These are phyloP conservation scores for Tokudaia tokunoshimensis DNA, from an alignment of 2,797 vertebrate genomes.

Conservation along the genomic window DNA sequence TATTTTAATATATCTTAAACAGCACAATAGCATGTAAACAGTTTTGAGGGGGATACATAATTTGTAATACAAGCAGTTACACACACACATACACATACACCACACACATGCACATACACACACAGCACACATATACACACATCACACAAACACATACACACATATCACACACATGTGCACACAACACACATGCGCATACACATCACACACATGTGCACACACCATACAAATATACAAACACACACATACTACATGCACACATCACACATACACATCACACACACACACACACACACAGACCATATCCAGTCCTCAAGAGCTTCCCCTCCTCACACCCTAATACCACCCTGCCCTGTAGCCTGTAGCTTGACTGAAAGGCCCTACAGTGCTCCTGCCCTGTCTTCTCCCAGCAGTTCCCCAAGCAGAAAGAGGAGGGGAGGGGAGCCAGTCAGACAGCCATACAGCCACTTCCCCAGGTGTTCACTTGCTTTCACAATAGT, in stretches of 20 bases:
- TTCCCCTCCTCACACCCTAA: neutral
- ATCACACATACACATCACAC: too few species aligned
- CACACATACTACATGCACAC: neutral
- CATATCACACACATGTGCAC: neutral
- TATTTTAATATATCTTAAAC: neutral
- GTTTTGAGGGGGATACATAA: neutral
- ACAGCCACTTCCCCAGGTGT: neutral
- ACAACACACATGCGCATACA: neutral
- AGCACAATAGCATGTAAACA: neutral
- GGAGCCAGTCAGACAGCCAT: neutral
- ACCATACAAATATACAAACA: neutral
- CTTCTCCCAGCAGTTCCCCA: neutral
- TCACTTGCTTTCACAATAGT: neutral
- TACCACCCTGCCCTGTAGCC: too few species aligned
- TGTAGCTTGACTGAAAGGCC: neutral
- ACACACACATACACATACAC: neutral
- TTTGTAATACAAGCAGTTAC: neutral
- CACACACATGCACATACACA: neutral
- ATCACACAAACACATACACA: too few species aligned
- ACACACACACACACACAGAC: neutral
- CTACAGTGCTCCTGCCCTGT: too few species aligned
- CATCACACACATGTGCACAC: neutral
- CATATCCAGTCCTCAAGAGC: neutral
- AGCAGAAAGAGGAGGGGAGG: neutral
- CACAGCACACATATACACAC: neutral